Percentiles rank a stretch among this genome's conserved stretches.
These are phyloP conservation scores for Nebria brevicollis DNA, from an alignment of 2,888 invertebrate genomes.

Conservation along the genomic window DNA sequence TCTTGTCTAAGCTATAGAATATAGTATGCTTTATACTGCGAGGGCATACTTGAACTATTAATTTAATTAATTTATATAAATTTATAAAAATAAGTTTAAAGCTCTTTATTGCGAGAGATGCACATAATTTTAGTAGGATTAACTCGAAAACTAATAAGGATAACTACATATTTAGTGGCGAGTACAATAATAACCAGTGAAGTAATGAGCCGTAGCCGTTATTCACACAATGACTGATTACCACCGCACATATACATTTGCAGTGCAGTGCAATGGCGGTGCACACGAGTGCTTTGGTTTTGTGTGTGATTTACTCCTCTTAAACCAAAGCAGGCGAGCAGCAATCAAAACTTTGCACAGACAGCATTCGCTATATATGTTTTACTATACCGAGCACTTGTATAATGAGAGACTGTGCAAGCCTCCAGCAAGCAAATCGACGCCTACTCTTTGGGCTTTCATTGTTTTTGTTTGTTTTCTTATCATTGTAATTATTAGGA, in stretches of 20 bases:
- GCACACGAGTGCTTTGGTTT: background rate
- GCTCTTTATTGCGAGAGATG: too few species aligned
- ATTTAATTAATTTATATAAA: too few species aligned
- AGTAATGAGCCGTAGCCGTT: conserved; percentile 38
- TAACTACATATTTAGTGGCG: background rate
- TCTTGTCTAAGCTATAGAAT: background rate
- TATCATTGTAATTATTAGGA: conserved; percentile 21
- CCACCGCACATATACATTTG: background rate
- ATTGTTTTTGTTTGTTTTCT: conserved; percentile 31
- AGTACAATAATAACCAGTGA: conserved; percentile 29
- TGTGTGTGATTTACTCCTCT: background rate
- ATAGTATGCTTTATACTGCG: background rate
- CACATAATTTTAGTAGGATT: too few species aligned
- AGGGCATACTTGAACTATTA: background rate
- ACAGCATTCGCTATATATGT: background rate
- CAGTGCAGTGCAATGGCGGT: background rate
- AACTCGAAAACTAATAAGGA: too few species aligned
- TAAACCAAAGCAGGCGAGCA: background rate
- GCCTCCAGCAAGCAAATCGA: background rate
- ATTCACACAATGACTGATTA: conserved; percentile 40
- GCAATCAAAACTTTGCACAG: conserved; percentile 26
- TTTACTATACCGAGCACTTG: conserved; percentile 5
- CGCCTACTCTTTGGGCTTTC: conserved; percentile 7
- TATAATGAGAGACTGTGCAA: conserved; percentile 11
- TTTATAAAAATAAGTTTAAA: too few species aligned